phyloP scores from a whole-genome alignment of 2,113 vertebrate genomes.

The Pelusios castaneus region DNA sequence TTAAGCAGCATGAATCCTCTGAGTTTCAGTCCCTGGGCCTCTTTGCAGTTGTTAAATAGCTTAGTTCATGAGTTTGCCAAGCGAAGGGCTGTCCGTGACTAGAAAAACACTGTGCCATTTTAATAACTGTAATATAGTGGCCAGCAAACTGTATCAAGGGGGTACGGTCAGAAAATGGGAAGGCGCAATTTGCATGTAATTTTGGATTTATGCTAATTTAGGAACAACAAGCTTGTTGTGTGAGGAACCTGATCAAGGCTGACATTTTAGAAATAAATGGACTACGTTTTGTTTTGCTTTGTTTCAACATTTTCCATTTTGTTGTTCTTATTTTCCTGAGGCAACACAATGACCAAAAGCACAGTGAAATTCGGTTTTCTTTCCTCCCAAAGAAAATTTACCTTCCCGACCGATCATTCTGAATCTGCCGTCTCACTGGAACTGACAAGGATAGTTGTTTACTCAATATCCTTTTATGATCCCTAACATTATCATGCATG shows the following conservation, averaged over 20 bases:
- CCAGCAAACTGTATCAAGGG: rapidly evolving
- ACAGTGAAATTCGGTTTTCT: slow-evolving; percentile 39
- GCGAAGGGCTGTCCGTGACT: neutral
- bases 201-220: neutral
- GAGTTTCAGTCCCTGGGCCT: rapidly evolving
- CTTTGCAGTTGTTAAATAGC: neutral
- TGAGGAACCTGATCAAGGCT: neutral
- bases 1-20: neutral
- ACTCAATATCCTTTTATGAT: neutral
- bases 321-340: slow-evolving; percentile 13
- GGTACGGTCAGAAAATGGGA: neutral
- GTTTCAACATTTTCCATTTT: slow-evolving; percentile 11
- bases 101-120: neutral
- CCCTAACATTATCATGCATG: neutral
- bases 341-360: neutral
- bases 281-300: neutral
- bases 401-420: slow-evolving; percentile 53
- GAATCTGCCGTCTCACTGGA: neutral
- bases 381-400: slow-evolving; percentile 31
- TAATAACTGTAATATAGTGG: neutral
- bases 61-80: neutral
- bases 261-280: neutral
- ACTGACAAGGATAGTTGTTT: neutral
- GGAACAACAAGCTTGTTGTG: neutral
- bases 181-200: slow-evolving; percentile 4